These are phyloP conservation scores for Leptoteleia sp. DNA, from an alignment of 1,140 invertebrate genomes.

Conservation along the genomic window DNA sequence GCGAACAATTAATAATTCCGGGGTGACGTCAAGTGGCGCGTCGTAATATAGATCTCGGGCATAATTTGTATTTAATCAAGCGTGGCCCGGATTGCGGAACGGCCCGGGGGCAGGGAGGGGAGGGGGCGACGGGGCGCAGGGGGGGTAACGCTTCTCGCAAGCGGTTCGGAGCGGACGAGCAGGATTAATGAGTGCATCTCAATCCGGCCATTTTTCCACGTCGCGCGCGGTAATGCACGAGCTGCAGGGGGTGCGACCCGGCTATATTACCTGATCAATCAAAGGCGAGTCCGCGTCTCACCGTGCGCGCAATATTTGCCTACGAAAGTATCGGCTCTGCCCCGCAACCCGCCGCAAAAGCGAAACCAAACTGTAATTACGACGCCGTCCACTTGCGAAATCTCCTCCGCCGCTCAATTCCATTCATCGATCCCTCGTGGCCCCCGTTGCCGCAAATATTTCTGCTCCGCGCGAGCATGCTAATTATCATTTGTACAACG, in stretches of 20 bases:
- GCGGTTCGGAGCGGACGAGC: conserved; percentile 60
- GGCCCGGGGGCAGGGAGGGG: no score
- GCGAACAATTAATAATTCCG: conserved; percentile 41
- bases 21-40: conserved; percentile 22
- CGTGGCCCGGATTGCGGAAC: conserved; percentile 60
- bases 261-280: conserved; percentile 81
- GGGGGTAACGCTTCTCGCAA: conserved; percentile 39
- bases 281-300: conserved; percentile 74
- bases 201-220: conserved; percentile 80
- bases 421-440: no score
- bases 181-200: conserved; percentile 81
- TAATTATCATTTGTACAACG: no score
- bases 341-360: conserved; percentile 32
- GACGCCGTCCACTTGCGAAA: conserved; percentile 22
- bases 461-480: no score
- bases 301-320: conserved; percentile 69
- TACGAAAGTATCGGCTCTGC: conserved; percentile 48
- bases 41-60: conserved; percentile 67
- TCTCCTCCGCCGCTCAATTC: no score
- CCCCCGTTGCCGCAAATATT: no score
- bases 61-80: conserved; percentile 68
- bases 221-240: conserved; percentile 77
- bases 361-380: conserved; percentile 57
- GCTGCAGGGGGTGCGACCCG: conserved; percentile 77
- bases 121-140: not conserved